phyloP scores from a whole-genome alignment of 2,797 vertebrate genomes.

The Limosa lapponica region DNA sequence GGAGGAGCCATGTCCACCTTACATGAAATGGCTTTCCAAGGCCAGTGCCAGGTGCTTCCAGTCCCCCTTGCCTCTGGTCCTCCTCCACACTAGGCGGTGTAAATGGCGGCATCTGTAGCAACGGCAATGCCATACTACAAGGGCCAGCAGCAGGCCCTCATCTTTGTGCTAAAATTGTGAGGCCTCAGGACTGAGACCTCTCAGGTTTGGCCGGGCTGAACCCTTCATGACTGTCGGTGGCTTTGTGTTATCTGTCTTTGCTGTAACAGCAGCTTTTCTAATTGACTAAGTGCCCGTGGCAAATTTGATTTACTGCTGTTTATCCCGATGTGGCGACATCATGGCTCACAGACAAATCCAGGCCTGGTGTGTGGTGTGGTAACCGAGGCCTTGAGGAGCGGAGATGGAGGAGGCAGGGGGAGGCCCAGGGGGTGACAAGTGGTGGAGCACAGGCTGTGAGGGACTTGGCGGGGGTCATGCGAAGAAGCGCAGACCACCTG shows the following conservation, averaged over 20 bases:
- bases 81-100: background rate
- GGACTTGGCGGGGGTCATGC: rapidly evolving
- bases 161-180: background rate
- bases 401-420: rapidly evolving
- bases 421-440: background rate
- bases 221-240: too few species aligned
- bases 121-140: rapidly evolving
- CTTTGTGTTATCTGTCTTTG: background rate
- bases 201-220: background rate
- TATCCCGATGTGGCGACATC: background rate
- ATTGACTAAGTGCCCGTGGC: background rate
- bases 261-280: background rate
- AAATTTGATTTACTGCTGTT: background rate
- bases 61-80: background rate
- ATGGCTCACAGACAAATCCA: background rate
- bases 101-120: background rate
- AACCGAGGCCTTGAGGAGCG: rapidly evolving
- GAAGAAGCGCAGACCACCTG: background rate
- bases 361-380: background rate
- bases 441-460: background rate
- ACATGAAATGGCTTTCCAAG: rapidly evolving
- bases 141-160: rapidly evolving
- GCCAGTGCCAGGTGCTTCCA: background rate
- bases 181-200: background rate
- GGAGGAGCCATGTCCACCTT: rapidly evolving